phyloP scores from a whole-genome alignment of 2,888 invertebrate species.

The Tetranychus piercei region DNA sequence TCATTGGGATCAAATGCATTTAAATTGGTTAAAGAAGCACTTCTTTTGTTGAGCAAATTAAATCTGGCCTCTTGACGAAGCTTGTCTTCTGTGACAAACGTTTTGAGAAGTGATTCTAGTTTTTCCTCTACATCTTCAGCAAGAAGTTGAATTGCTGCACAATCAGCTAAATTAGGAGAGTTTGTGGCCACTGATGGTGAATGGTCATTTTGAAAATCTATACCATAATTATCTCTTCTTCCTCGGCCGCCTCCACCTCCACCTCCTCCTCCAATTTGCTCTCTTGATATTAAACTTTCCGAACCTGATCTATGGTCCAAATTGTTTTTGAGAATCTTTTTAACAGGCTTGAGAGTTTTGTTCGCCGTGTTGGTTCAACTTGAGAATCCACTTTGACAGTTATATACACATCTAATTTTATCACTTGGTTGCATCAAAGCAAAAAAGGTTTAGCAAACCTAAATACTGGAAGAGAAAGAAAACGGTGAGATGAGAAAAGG shows the following conservation, averaged over 20 bases:
- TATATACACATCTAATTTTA: too few relatives aligned
- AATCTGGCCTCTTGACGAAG: slow-evolving; percentile 11
- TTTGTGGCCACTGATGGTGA: not conserved
- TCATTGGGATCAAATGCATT: not conserved
- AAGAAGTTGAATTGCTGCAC: slow-evolving; percentile 22
- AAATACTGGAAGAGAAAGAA: too few relatives aligned
- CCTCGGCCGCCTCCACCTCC: not conserved
- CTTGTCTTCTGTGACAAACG: slow-evolving; percentile 11
- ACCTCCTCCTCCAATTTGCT: not conserved
- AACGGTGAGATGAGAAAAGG: too few relatives aligned
- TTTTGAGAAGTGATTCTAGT: slow-evolving; percentile 34
- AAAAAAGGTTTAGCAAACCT: too few relatives aligned
- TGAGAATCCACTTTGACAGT: not conserved
- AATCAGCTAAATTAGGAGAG: slow-evolving; percentile 8
- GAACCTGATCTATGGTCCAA: not conserved
- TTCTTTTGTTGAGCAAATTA: slow-evolving; percentile 11
- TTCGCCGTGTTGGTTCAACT: not conserved
- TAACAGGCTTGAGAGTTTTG: not conserved
- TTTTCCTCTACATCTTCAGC: slow-evolving; percentile 38
- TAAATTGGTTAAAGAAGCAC: slow-evolving; percentile 4
- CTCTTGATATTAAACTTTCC: not conserved
- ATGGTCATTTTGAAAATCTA: too few relatives aligned
- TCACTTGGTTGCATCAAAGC: too few relatives aligned
- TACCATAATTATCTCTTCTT: not conserved
- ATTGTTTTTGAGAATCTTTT: not conserved